A percentile compares a stretch with the other conserved stretches of the same genome.
Evolutionary conservation across 1,140 invertebrate genomes (phyloP).

Genomic region (Megathymus violae): DNA sequence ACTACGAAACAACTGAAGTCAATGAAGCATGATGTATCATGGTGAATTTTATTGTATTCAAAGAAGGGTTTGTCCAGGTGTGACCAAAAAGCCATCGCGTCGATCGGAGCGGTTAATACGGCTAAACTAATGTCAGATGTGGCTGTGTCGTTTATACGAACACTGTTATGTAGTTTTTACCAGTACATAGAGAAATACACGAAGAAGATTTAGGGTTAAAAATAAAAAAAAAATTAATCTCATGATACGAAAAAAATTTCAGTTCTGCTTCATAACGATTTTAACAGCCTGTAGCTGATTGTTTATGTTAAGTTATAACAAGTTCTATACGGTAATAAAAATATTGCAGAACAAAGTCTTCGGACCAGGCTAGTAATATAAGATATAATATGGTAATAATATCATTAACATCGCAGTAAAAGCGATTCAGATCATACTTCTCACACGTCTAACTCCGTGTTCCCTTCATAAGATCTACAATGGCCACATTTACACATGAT

Average conservation of each 20-base stretch:
- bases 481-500: constrained; percentile 44
- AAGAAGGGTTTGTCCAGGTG: constrained; percentile 38
- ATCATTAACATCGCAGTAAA: constrained; percentile 32
- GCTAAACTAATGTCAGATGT: constrained; percentile 40
- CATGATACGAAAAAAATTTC: too few species aligned
- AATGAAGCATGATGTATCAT: constrained; percentile 46
- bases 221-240: background rate
- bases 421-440: constrained; percentile 46
- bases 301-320: too few species aligned
- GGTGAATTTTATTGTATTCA: constrained; percentile 42
- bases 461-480: constrained; percentile 36
- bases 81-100: constrained; percentile 50
- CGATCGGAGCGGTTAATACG: constrained; percentile 52
- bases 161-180: too few species aligned
- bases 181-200: too few species aligned
- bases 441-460: constrained; percentile 37
- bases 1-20: constrained; percentile 12
- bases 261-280: too few species aligned
- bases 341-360: constrained; percentile 32
- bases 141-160: too few species aligned
- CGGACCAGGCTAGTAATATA: constrained; percentile 20
- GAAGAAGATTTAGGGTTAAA: too few species aligned
- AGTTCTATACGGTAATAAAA: too few species aligned
- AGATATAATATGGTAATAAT: too few species aligned
- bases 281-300: too few species aligned